These are phyloP conservation scores for Indicator maculatus DNA, from an alignment of 2,113 vertebrate species.

Conservation along the genomic window DNA sequence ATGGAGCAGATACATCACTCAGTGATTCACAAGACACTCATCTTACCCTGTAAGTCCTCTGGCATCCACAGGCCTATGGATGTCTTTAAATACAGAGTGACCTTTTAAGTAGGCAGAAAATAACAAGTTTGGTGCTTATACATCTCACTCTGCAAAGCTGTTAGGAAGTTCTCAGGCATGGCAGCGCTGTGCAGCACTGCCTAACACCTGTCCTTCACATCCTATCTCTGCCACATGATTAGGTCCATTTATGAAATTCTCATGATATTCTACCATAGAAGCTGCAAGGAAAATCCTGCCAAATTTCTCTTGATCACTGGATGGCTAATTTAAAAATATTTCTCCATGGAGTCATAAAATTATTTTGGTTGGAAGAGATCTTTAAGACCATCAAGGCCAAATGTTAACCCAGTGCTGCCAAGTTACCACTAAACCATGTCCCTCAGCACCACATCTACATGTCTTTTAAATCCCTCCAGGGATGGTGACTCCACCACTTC, in stretches of 20 bases:
- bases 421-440: no score
- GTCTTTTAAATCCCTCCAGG: no score
- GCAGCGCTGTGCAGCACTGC: background rate
- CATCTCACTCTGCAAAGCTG: background rate
- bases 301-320: background rate
- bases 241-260: background rate
- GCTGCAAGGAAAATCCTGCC: background rate
- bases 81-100: background rate
- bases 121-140: background rate
- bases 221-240: background rate
- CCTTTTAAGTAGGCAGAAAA: background rate
- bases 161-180: background rate
- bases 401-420: no score
- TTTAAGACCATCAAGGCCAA: no score
- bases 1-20: background rate
- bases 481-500: no score
- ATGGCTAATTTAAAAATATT: background rate
- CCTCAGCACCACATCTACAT: no score
- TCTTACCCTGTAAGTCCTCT: background rate
- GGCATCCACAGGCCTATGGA: background rate
- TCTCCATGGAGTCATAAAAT: background rate
- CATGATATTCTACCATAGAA: background rate
- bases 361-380: no score
- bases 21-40: background rate
- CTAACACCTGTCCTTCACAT: background rate